Base-by-base conservation (phyloP, 2,888 invertebrate species). In the Strigamia transsilvanica region DNA sequence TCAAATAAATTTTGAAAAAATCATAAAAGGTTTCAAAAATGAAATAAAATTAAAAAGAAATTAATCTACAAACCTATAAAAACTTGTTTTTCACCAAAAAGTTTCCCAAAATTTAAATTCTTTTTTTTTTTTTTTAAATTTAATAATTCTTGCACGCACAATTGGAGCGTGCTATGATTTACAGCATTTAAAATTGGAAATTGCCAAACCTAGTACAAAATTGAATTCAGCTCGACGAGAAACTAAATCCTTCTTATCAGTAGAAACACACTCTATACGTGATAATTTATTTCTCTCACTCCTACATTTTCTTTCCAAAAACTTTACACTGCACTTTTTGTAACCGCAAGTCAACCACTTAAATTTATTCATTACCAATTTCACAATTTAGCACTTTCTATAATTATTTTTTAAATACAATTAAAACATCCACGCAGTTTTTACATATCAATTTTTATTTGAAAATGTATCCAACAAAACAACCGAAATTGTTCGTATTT, bases 101-200 rank as follows among this genome's bases (percentile, higher is more conserved):
- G 27, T 73, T 73, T 73, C 10, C 73, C n/a, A 0, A 32, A 32
- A 73, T 18, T 56, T 56, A 18, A 73, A 73, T 27, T 66, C 32
- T 32, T 32, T 15, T 15, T 32, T 15, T 32, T 32, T 23, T 73
- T 3, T 9, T 9, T 18, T 2, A 66, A 73, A 32, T 73, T 73
- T 73, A 73, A 73, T 73, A 73, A 32, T 32, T 73, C 73, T 27
- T 73, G 56, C 73, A 73, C 73, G 73, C 73, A 73, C 73, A 73
- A 73, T 73, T 73, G 73, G 73, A 73, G 73, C 73, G 32, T 73
- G 73, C 73, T 27, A 73, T 73, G 73, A 73, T 73, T 73, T 73
- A 73, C 73, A 73, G 73, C 73, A 73, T 73, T 73, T 73, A 73
- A 73, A 73, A 73, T 73, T 73, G 73, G 73, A 73, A 73, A 73